phyloP scores from a whole-genome alignment of 2,888 invertebrate genomes.

The Spialia ferax region DNA sequence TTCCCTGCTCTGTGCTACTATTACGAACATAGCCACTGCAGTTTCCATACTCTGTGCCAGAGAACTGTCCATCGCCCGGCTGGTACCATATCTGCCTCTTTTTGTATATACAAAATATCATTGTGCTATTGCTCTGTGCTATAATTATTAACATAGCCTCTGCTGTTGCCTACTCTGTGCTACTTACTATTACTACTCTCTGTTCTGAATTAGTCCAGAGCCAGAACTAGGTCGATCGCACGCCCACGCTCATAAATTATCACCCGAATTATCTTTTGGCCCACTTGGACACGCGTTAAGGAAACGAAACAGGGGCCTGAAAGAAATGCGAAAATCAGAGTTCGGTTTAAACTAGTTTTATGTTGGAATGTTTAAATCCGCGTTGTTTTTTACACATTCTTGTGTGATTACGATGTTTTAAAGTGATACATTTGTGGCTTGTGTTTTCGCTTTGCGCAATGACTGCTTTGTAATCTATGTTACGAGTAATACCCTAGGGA shows the following conservation, averaged over 20 bases:
- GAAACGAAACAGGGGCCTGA: conserved; percentile 34
- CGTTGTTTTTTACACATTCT: neutral
- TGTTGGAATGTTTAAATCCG: neutral
- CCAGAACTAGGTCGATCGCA: conserved; percentile 60
- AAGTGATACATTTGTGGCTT: neutral
- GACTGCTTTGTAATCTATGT: too few relatives aligned
- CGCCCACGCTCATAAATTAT: conserved; percentile 64
- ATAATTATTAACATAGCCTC: neutral
- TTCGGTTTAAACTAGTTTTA: neutral
- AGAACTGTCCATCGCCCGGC: too few relatives aligned
- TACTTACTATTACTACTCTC: too few relatives aligned
- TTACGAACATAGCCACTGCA: too few relatives aligned
- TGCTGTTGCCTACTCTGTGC: conserved; percentile 15
- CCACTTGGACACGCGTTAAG: conserved; percentile 57
- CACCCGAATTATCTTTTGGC: conserved; percentile 56
- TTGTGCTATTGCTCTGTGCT: too few relatives aligned
- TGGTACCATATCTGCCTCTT: too few relatives aligned
- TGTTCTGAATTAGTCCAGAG: conserved; percentile 61
- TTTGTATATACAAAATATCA: too few relatives aligned
- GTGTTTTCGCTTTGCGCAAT: too few relatives aligned
- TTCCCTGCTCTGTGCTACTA: conserved; percentile 26
- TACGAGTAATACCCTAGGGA: too few relatives aligned
- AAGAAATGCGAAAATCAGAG: conserved; percentile 31
- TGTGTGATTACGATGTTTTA: neutral
- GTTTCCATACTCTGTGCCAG: too few relatives aligned